Base-by-base conservation (phyloP, 2,888 invertebrate genomes). In the Eilema sororculum region DNA sequence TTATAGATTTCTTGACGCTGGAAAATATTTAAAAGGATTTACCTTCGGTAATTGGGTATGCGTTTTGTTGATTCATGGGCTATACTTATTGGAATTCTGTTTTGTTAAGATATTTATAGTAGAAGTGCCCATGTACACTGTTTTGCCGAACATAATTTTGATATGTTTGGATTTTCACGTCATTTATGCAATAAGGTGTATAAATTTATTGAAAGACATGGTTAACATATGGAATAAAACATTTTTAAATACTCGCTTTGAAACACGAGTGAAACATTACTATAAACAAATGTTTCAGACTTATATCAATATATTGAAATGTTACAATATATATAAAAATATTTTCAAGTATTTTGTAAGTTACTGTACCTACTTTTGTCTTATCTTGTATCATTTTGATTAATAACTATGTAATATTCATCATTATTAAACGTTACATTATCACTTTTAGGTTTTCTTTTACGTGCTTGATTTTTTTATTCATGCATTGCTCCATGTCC, bases 181-280 rank as follows among this genome's bases (percentile, higher is more conserved):
- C n/a, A n/a, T n/a, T n/a, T n/a, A 28, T 65, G 63, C 71, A 3
- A 65, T 65, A 13, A 41, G 76, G 0, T 20, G 71, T 6, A 78
- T 80, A 4, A 74, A 61, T 5, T 59, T 78, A 24, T 10, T 79
- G 20, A 69, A 68, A 0, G 62, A 67, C 12, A 68, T 76, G 24
- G 5, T 65, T 13, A 20, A n/a, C 25, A 52, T 70, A 20, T 80
- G 80, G 81, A 80, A 73, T 65, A 16, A 20, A 22, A 22, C 60
- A 46, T 57, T 71, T 20, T 25, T 65, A 12, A 10, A 3, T 25
- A 64, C 62, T 20, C 33, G 61, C 16, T 37, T 66, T 22, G 52
- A 68, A 20, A 25, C 12, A 2, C 3, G 16, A 3, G 13, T 20
- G n/a, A 4, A 60, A 8, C 25, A 59, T 13, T 25, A 8, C 28